Percentiles rank a stretch among this genome's conserved stretches.
These are phyloP conservation scores for Pristiophorus japonicus DNA, from an alignment of 2,113 vertebrate species.

Conservation along the genomic window DNA sequence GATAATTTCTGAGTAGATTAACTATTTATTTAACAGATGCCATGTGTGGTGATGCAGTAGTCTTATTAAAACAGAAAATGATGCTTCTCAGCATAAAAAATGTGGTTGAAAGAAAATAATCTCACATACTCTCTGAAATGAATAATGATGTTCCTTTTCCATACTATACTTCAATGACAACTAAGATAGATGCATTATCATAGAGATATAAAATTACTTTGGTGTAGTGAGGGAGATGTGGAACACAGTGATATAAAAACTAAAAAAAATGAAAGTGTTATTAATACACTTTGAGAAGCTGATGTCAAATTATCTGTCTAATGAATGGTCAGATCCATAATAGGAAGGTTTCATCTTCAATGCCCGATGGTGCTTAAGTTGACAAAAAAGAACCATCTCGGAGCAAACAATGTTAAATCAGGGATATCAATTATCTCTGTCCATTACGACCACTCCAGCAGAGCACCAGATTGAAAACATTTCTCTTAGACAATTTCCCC, in stretches of 20 bases:
- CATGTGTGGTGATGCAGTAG: too few relatives aligned
- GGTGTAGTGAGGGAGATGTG: constrained; percentile 5
- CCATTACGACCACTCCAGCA: constrained; percentile 44
- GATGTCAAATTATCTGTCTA: neutral
- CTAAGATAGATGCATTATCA: constrained; percentile 36
- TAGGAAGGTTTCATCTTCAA: constrained; percentile 37
- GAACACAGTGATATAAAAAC: constrained; percentile 21
- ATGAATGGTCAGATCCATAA: constrained; percentile 27
- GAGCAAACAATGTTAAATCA: constrained; percentile 47
- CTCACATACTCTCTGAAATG: neutral
- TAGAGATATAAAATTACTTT: constrained; percentile 32
- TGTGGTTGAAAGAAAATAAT: constrained; percentile 4
- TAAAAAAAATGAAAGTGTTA: constrained; percentile 15
- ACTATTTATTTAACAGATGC: constrained; percentile 2
- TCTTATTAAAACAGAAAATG: constrained; percentile 22
- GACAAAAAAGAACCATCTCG: constrained; percentile 47
- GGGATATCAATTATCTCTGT: constrained; percentile 53
- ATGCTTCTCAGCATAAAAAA: constrained; percentile 4
- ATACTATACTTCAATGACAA: constrained; percentile 19
- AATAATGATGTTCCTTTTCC: constrained; percentile 24
- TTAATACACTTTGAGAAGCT: constrained; percentile 30
- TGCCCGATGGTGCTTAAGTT: constrained; percentile 53
- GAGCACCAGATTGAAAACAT: constrained; percentile 49
- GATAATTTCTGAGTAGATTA: neutral
- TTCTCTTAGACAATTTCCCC: constrained; percentile 41